Percentiles rank a stretch among this genome's conserved stretches.
phyloP scores from a whole-genome alignment of 2,113 vertebrate genomes.

The Toxotes jaculatrix region DNA sequence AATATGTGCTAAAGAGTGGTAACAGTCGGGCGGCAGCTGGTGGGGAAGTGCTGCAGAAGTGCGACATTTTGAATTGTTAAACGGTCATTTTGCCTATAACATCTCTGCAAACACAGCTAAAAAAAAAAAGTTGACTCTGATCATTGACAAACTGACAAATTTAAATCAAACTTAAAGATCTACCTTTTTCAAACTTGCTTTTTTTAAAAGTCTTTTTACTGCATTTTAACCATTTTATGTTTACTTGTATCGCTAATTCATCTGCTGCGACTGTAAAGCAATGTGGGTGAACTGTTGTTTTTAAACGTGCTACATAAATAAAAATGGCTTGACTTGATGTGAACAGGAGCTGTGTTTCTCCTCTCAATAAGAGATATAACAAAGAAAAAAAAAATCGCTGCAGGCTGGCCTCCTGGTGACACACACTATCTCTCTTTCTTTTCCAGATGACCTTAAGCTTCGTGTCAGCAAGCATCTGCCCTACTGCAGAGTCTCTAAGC shows the following conservation, averaged over 20 bases:
- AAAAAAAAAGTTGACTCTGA: background rate
- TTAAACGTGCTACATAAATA: no score
- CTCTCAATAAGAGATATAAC: background rate
- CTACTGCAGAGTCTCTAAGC: conserved; percentile 14
- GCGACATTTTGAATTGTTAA: background rate
- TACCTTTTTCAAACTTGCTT: no score
- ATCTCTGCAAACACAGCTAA: background rate
- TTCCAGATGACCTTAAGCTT: conserved; percentile 12
- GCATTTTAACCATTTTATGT: no score
- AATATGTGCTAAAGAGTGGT: background rate
- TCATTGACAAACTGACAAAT: no score
- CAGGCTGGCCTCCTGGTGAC: background rate
- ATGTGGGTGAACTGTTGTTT: no score
- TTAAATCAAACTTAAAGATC: no score
- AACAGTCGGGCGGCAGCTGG: background rate
- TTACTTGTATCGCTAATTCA: no score
- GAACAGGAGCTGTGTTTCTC: background rate
- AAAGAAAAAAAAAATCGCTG: background rate
- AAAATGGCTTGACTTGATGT: no score
- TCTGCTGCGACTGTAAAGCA: no score
- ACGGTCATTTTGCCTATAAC: no score
- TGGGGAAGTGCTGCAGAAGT: background rate
- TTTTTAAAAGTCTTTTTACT: no score
- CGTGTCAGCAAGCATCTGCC: conserved; percentile 13
- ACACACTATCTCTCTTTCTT: background rate